Base-by-base conservation (phyloP, 2,113 vertebrate genomes). In the Ceyx margarethae region DNA sequence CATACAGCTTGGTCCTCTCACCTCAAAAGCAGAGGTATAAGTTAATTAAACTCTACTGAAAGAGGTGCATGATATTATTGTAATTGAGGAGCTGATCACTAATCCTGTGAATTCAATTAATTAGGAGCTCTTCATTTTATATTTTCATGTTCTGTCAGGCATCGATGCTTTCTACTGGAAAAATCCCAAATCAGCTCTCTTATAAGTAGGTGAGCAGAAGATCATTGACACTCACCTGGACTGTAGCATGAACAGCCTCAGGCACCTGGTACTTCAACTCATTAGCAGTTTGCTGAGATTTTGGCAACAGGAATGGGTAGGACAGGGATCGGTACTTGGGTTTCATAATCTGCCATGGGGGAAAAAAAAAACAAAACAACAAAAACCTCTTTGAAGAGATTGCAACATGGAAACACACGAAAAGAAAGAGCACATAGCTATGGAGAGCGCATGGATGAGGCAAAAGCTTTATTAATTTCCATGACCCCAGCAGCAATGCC, bases 241-340 rank as follows among this genome's bases (percentile, higher is more conserved):
- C 98, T 7, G 96, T 98, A 56, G 98, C 77, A 31, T 9, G 92
- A 74, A 98, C 53, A 45, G 98, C 97, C 42, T 97, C 97, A 0
- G 99, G 98, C 66, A 99, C 98, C 73, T 98, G 98, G 80, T 99
- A 98, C 15, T 96, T 98, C 96, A 98, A 69, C 67, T 99, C 99
- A 1, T 97, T 96, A 2, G 98, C 98, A 1, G 98, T 99, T 77
- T 95, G 96, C 94, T 99, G 98, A 80, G 99, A 98, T 96, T 99
- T 99, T 17, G 99, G 99, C 84, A 99, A 96, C 31, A 99, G 98
- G 82, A 98, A 99, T 1, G 99, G 99, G 51, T 98, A 99, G 5
- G 99, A 98, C 72, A 98, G 97, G 8, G 98, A 98, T 9, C 98
- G 97, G 79, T 99, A 99, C 96, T 99, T 99, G 31, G 98, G 97